Evolutionary conservation across 64 coral and sea anemone genomes (phyloP), one percentile per base, ranked within the genome.

Genomic region (Pocillopora verrucosa): DNA sequence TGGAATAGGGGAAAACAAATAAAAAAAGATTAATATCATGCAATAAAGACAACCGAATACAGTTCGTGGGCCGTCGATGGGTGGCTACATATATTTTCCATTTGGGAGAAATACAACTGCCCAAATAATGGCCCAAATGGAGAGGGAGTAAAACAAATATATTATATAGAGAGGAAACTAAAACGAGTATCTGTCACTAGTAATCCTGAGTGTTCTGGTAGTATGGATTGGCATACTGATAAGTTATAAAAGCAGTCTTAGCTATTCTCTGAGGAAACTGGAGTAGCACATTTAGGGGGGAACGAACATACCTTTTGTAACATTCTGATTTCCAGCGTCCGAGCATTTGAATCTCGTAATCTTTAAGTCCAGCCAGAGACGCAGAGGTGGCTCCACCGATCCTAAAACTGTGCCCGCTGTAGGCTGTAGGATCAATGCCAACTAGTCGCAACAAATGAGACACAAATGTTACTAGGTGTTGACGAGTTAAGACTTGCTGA

Each of bases 381-480:
- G 86, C 72, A 26, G 86, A 88, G 5, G 86, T 88, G 36, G 84
- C 84, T 0, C 84, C 84, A 12, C 69, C 84, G n/a, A 87, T 87
- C 14, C 84, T 67, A 34, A 87, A 74, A 34, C 82, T 86, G 61
- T 72, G 82, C 1, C 63, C 82, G 36, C 82, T 86, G 20, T 86
- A 86, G 6, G 61, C 4, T 2, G 61, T 34, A n/a, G 82, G 61
- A 16, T 70, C 37, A 2, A 86, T 4, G 5, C 68, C 68, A 58
- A 87, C 25, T 3, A 87, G 24, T 58, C 69, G 1, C 65, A 87
- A 16, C 58, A 87, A 69, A 12, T 45, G 35, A 19, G 83, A 45
- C 34, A 86, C 36, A 20, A 69, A 86, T 64, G 62, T 41, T 38
- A 69, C 45, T 20, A 86, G 60, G 13, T 67, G 11, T 69, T 38